phyloP scores from a whole-genome alignment of 2,797 vertebrate species.

The Myotis daubentonii region DNA sequence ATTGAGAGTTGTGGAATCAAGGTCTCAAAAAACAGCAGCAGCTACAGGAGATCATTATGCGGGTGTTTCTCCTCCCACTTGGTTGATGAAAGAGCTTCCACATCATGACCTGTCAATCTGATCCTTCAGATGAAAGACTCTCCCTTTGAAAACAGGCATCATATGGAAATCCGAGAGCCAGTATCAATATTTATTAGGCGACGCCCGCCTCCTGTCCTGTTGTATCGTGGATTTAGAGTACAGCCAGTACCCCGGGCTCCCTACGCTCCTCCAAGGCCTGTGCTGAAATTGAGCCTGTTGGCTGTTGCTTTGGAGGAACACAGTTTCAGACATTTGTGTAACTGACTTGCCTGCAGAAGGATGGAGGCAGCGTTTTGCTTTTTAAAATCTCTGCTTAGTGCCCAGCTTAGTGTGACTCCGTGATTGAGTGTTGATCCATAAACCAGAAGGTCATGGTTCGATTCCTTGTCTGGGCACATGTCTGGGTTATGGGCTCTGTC shows the following conservation, averaged over 20 bases:
- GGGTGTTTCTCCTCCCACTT: constrained; percentile 38
- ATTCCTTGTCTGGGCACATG: not conserved
- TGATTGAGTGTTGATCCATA: not conserved
- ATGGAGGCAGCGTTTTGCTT: constrained; percentile 2
- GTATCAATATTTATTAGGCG: constrained; percentile 70
- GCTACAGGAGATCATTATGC: constrained; percentile 7
- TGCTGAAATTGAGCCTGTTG: constrained; percentile 49
- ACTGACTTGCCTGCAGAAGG: constrained; percentile 45
- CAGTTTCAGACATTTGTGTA: not conserved
- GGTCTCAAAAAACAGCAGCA: not conserved
- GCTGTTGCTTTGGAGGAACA: not conserved
- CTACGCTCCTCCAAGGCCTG: not conserved
- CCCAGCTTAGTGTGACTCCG: not conserved
- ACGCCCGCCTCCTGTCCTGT: not conserved
- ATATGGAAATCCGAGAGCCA: not conserved
- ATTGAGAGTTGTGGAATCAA: not conserved
- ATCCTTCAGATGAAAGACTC: constrained; percentile 23
- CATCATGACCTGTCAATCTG: constrained; percentile 53
- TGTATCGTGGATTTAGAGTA: constrained; percentile 36
- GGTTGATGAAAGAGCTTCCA: constrained; percentile 57
- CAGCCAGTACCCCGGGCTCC: constrained; percentile 5
- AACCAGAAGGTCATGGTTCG: not conserved
- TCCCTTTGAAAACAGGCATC: not conserved
- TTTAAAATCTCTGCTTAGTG: not conserved
- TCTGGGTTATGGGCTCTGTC: not conserved